Percentiles rank a stretch among this genome's conserved stretches.
These are phyloP conservation scores for Cryptosula pallasiana DNA, from an alignment of 2,888 invertebrate genomes.

Conservation along the genomic window DNA sequence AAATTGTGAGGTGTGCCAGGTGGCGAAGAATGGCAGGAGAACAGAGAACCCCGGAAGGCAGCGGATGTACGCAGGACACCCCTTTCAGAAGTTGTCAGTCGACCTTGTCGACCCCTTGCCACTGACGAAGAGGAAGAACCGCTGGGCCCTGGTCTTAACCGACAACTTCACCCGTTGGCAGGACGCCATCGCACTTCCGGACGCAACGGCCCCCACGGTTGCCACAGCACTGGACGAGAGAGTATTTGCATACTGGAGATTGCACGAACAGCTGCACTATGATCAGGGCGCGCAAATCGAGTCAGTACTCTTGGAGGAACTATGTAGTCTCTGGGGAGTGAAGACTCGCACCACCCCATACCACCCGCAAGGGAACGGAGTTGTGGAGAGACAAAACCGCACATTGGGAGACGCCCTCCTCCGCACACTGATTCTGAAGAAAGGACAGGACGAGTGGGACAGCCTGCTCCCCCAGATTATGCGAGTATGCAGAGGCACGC, in stretches of 20 bases:
- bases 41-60: background rate
- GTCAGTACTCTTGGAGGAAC: background rate
- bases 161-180: background rate
- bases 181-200: background rate
- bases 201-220: background rate
- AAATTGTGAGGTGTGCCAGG: background rate
- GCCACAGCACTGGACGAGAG: background rate
- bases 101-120: background rate
- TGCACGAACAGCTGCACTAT: background rate
- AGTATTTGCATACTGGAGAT: background rate
- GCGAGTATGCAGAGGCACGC: background rate
- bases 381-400: background rate
- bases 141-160: background rate
- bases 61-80: background rate
- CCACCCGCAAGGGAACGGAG: background rate
- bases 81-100: background rate
- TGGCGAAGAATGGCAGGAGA: background rate
- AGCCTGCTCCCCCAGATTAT: background rate
- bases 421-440: background rate
- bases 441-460: background rate
- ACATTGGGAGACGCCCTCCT: background rate
- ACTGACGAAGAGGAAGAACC: background rate
- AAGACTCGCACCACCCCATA: background rate
- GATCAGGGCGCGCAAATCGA: background rate
- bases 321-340: background rate